A percentile compares a stretch with the other conserved stretches of the same genome.
phyloP scores from a whole-genome alignment of 2,797 vertebrate species.

The Eidolon dupreanum region DNA sequence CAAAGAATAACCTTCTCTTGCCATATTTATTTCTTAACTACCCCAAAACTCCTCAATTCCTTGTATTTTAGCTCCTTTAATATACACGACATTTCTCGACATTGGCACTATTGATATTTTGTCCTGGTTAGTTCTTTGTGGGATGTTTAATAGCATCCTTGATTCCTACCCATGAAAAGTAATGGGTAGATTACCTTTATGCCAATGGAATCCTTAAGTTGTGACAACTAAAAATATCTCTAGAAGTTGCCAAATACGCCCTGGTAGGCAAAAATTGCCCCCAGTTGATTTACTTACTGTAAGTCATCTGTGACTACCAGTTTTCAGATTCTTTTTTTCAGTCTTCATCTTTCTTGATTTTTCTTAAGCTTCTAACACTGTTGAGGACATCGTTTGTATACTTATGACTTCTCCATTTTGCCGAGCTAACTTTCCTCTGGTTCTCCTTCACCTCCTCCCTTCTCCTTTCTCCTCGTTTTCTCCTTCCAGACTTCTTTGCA shows the following conservation, averaged over 20 bases:
- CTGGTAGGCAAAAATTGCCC: background rate
- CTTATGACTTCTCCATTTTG: background rate
- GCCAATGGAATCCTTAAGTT: background rate
- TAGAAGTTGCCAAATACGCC: background rate
- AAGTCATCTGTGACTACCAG: background rate
- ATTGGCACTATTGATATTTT: accelerated
- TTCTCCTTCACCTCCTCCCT: background rate
- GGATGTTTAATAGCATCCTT: background rate
- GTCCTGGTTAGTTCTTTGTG: background rate
- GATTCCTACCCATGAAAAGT: background rate
- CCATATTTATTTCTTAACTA: background rate
- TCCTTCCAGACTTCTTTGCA: background rate
- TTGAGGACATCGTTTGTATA: background rate
- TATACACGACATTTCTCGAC: background rate
- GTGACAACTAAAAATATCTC: background rate
- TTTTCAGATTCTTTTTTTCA: background rate
- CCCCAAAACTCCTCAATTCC: background rate
- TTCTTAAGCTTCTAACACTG: background rate
- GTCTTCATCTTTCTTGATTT: background rate
- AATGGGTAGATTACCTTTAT: too few species aligned
- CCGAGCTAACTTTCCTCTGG: background rate
- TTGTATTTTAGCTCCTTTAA: background rate
- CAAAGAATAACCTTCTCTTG: background rate
- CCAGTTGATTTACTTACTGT: background rate
- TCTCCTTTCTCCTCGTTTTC: background rate